These are phyloP conservation scores for Anaspis maculata DNA, from an alignment of 2,888 invertebrate species.

Conservation along the genomic window DNA sequence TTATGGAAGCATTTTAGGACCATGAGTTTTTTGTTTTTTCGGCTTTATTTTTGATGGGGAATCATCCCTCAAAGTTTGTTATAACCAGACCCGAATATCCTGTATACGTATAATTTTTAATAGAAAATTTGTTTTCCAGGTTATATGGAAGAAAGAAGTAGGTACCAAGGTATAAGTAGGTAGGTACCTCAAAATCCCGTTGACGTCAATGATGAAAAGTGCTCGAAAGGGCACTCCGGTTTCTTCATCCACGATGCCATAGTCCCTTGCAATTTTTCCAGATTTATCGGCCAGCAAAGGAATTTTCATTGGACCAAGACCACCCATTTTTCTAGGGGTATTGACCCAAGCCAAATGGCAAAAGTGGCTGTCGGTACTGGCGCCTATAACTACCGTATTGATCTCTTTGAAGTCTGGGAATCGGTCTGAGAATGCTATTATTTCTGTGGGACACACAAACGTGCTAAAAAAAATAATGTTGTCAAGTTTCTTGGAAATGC, in stretches of 20 bases:
- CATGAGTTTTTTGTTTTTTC: too few species aligned
- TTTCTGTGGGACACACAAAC: constrained; percentile 88
- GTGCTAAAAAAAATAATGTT: constrained; percentile 40
- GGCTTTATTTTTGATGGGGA: too few species aligned
- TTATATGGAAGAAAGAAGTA: too few species aligned
- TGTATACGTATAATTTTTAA: too few species aligned
- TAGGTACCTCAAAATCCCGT: constrained; percentile 85
- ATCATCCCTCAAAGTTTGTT: too few species aligned
- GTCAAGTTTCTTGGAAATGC: too few species aligned
- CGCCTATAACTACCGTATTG: constrained; percentile 79
- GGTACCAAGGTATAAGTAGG: too few species aligned
- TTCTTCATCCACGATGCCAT: constrained; percentile 87
- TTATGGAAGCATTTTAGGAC: too few species aligned
- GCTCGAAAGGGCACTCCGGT: constrained; percentile 90
- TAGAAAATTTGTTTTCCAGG: too few species aligned
- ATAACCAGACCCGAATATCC: too few species aligned
- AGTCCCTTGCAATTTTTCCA: constrained; percentile 72
- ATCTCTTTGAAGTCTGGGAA: constrained; percentile 75
- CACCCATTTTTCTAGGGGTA: constrained; percentile 89
- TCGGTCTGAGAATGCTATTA: constrained; percentile 94
- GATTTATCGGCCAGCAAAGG: constrained; percentile 93
- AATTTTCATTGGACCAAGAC: constrained; percentile 88
- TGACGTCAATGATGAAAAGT: constrained; percentile 87
- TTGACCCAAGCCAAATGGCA: constrained; percentile 96
- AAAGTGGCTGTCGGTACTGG: constrained; percentile 95